phyloP scores from a whole-genome alignment of 2,888 invertebrate genomes.

The Habrosyne pyritoides region DNA sequence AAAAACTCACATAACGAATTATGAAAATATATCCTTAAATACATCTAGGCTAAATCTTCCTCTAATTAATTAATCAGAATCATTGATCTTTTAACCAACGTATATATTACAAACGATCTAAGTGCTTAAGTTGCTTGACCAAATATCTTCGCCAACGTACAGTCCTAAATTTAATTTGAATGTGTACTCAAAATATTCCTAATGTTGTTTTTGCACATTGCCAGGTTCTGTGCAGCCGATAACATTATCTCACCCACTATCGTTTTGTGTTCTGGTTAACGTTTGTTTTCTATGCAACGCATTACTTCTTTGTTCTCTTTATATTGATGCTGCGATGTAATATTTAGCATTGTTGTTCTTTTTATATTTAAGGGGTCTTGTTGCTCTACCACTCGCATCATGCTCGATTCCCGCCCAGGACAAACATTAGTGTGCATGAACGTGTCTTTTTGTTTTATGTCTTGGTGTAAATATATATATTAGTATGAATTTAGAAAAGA shows the following conservation, averaged over 20 bases:
- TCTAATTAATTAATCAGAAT: neutral
- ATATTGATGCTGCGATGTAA: constrained; percentile 26
- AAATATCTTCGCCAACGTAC: too few species aligned
- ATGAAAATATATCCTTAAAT: neutral
- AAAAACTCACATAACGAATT: too few species aligned
- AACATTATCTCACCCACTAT: constrained; percentile 49
- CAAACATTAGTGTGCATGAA: too few species aligned
- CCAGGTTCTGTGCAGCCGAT: constrained; percentile 35
- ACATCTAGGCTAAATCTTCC: neutral
- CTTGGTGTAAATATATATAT: too few species aligned
- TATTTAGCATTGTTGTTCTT: constrained; percentile 26
- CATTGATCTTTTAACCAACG: neutral
- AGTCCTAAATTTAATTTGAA: too few species aligned
- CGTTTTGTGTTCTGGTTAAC: constrained; percentile 49
- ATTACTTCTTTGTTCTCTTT: constrained; percentile 37
- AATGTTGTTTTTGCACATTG: constrained; percentile 34
- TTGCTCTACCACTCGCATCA: too few species aligned
- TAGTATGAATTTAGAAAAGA: too few species aligned
- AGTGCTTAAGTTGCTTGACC: neutral
- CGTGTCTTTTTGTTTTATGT: too few species aligned
- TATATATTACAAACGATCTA: too few species aligned
- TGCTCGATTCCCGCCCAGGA: too few species aligned
- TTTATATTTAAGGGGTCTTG: too few species aligned
- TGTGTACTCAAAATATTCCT: neutral
- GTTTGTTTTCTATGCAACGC: constrained; percentile 38